A percentile compares a stretch with the other conserved stretches of the same genome.
phyloP scores from a whole-genome alignment of 2,888 invertebrate genomes.

The Orgyia antiqua region DNA sequence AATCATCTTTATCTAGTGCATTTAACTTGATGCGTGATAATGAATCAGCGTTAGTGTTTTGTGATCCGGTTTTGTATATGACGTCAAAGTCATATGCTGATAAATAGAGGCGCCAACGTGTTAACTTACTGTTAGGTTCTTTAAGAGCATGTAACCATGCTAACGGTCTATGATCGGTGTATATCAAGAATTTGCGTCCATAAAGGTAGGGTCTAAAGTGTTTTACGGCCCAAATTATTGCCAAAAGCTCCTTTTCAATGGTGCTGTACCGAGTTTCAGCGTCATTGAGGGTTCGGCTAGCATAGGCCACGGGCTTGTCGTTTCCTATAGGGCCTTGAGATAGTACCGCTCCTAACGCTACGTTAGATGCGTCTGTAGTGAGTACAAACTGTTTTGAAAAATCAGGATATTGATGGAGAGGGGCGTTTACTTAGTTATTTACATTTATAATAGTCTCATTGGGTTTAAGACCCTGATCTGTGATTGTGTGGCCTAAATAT shows the following conservation, averaged over 20 bases:
- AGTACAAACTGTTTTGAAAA: conserved; percentile 19
- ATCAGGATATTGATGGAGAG: conserved; percentile 12
- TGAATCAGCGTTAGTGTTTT: not conserved
- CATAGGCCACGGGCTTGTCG: too few species aligned
- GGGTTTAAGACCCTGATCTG: not conserved
- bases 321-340: too few species aligned
- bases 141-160: too few species aligned
- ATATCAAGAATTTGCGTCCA: conserved; percentile 3
- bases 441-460: conserved; percentile 9
- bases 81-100: not conserved
- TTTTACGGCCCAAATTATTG: conserved; percentile 7
- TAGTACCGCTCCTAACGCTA: conserved; percentile 19
- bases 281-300: too few species aligned
- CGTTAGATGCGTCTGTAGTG: conserved; percentile 21
- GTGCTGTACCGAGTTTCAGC: conserved; percentile 5
- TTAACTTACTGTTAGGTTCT: not conserved
- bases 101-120: not conserved
- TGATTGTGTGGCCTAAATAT: conserved; percentile 3
- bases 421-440: conserved; percentile 6
- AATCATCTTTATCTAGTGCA: not conserved
- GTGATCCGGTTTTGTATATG: not conserved
- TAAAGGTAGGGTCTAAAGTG: conserved; percentile 6
- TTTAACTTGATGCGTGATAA: not conserved
- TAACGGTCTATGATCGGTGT: not conserved
- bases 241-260: conserved; percentile 4